Conservation (phyloP, 2,888 invertebrate species). For the Nymphalis polychloros region DNA sequence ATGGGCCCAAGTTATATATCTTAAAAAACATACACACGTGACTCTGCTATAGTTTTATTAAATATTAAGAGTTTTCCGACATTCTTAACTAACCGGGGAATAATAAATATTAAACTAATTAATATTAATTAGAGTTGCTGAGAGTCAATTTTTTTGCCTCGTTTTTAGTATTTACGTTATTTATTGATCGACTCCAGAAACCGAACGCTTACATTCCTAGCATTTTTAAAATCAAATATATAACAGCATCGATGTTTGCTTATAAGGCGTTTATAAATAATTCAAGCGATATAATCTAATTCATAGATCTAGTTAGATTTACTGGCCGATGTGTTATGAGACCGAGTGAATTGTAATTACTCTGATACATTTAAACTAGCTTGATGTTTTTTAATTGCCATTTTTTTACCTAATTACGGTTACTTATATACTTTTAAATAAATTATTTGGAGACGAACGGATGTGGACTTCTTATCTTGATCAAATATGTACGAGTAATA, state of each 20-base stretch:
- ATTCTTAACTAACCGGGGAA: background rate
- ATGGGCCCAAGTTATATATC: no score
- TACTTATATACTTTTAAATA: no score
- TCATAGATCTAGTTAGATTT: constrained; percentile 1
- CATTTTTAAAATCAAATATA: constrained; percentile 21
- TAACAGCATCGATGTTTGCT: constrained; percentile 16
- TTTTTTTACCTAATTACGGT: no score
- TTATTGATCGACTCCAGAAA: constrained; percentile 18
- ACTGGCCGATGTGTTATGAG: background rate
- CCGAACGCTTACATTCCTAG: constrained; percentile 24
- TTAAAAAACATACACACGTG: no score
- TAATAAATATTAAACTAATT: constrained; percentile 14
- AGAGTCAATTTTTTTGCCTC: constrained; percentile 4
- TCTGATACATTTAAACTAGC: no score
- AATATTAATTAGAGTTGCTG: constrained; percentile 18
- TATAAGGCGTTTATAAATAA: constrained; percentile 36
- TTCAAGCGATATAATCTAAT: constrained; percentile 27
- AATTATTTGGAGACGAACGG: no score
- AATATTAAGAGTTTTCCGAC: background rate
- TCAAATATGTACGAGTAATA: no score
- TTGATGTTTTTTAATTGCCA: no score
- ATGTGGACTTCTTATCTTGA: no score
- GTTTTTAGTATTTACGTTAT: constrained; percentile 18
- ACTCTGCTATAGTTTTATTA: background rate
- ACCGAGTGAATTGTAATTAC: no score